Base-by-base conservation (phyloP, 2,797 vertebrate genomes). In the Argyrosomus regius region DNA sequence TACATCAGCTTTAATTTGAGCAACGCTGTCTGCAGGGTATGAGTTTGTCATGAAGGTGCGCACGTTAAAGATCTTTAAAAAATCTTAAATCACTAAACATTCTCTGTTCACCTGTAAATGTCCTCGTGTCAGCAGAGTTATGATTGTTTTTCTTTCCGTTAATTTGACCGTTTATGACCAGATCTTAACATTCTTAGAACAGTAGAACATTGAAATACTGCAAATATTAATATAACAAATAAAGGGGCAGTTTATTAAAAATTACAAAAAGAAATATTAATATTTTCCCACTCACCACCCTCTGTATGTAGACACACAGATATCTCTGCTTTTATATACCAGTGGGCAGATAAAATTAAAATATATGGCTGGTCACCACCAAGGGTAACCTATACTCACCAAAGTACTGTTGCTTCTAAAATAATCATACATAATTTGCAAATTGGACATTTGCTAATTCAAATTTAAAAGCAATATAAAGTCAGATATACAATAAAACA, bases 1-100 rank as follows among this genome's bases (percentile, higher is more conserved):
- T 96, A 96, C 89, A 91, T 93, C 92, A 95, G 94, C 89, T 95
- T 93, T 94, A 92, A 96, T 96, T 94, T 94, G 89, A 88, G 84
- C 90, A 87, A 52, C 79, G 82, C 63, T 86, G 91, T 88, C 91
- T 78, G 43, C 65, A 66, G 90, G 92, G 83, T 73, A 53, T 26
- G 75, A 58, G 31, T 91, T 92, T 85, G 76, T 85, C 69, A 82
- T 76, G 22, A 80, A 91, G 81, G 79, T 84, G 35, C 24, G 6
- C 48, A 22, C 24, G 18, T 80, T 76, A 31, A 75, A 46, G 35
- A 39, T 9, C 35, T 11, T 11, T 63, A 58, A 11, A 75, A 75
- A 2, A 46, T 48, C 31, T 54, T 26, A 5, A 71, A 78, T 67
- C 18, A 71, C 20, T 41, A 48, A 70, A 66, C 57, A 58, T 58